Conservation (phyloP, 2,888 invertebrate species). For the Macrosiphum euphorbiae region DNA sequence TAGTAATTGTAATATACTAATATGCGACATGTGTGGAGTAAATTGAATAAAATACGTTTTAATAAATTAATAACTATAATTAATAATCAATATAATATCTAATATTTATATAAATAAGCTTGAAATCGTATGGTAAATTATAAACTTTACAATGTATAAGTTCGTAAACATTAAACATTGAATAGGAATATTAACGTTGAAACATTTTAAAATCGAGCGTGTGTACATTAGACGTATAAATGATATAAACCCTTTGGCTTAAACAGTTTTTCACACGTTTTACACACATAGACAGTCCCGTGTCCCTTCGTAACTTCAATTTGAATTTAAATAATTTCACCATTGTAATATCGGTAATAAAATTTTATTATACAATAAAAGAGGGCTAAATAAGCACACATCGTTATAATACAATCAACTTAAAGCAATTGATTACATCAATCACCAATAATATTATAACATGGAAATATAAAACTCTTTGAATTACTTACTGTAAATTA, state of each 20-base stretch:
- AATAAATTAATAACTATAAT: not conserved
- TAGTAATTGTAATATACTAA: not conserved
- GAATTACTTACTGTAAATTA: not conserved
- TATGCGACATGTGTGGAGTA: not conserved
- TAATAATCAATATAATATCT: not conserved
- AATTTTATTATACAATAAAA: conserved; percentile 37
- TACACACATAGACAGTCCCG: not conserved
- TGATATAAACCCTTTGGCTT: conserved; percentile 35
- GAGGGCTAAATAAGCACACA: conserved; percentile 10
- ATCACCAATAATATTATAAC: not conserved
- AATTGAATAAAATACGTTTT: not conserved
- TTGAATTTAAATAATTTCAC: conserved; percentile 47
- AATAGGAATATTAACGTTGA: not conserved
- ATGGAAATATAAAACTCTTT: not conserved
- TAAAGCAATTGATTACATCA: conserved; percentile 14
- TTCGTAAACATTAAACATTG: not conserved
- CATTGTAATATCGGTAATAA: conserved; percentile 42
- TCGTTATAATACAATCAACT: not conserved
- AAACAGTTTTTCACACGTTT: conserved; percentile 36
- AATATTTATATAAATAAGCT: not conserved
- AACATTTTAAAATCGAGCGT: not conserved
- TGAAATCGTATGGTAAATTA: not conserved
- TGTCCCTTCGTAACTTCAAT: conserved; percentile 14
- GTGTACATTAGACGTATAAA: not conserved
- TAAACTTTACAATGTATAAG: too few species aligned